Percentiles rank a stretch among this genome's conserved stretches.
These are phyloP conservation scores for Polydrusus tereticollis DNA, from an alignment of 2,888 invertebrate genomes.

Conservation along the genomic window DNA sequence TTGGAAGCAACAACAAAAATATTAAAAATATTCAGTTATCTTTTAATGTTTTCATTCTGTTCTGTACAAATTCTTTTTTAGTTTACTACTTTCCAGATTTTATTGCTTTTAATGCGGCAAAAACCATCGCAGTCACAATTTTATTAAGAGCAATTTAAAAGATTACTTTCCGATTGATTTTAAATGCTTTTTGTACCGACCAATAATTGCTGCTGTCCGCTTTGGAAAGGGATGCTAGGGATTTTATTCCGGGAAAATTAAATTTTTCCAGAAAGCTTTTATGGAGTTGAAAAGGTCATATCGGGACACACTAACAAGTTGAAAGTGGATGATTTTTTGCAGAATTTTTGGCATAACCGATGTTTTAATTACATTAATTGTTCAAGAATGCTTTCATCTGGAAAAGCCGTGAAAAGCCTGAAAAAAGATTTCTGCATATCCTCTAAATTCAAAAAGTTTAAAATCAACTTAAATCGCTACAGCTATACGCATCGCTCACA, in stretches of 20 bases:
- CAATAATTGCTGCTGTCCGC: constrained; percentile 23
- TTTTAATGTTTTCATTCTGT: too few species aligned
- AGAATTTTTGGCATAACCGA: too few species aligned
- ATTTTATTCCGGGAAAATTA: constrained; percentile 27
- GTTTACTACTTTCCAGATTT: not conserved
- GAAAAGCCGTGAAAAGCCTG: too few species aligned
- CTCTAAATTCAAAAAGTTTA: too few species aligned
- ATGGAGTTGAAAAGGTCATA: constrained; percentile 8
- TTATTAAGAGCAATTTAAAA: constrained; percentile 35
- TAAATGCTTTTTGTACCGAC: constrained; percentile 32
- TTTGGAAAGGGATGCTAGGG: constrained; percentile 14
- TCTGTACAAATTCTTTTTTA: not conserved
- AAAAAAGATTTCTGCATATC: too few species aligned
- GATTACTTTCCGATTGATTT: constrained; percentile 39
- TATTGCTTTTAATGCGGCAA: constrained; percentile 23
- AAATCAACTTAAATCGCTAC: too few species aligned
- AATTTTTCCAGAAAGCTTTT: constrained; percentile 23
- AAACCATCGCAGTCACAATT: constrained; percentile 19
- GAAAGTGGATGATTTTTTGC: not conserved
- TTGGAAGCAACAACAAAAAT: too few species aligned
- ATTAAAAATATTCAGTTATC: too few species aligned
- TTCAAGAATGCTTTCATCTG: too few species aligned
- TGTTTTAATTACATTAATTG: too few species aligned
- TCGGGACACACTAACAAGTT: constrained; percentile 11
- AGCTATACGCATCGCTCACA: too few species aligned